Base-by-base conservation (phyloP, 2,888 invertebrate species). In the Platypus cylindrus region DNA sequence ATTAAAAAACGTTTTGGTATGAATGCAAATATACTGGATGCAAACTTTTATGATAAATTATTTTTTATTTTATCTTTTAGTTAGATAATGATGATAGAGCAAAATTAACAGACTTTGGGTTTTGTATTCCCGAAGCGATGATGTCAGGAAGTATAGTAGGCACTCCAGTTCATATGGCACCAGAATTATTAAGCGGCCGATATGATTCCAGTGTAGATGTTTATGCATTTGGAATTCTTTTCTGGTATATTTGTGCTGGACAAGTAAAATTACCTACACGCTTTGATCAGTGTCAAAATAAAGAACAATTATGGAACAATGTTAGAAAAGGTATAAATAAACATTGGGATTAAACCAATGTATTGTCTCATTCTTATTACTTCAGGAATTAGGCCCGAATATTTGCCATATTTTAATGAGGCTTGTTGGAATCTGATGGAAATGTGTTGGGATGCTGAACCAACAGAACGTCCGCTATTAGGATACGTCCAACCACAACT, bases 101-200 rank as follows among this genome's bases (percentile, higher is more conserved):
- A 0, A 78, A 86, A 53, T 65, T 90, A 11, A 84, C 87, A 0
- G 89, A 90, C 65, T 71, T 90, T 15, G 89, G 89, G 1, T 90
- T 90, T 65, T 89, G 87, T 54, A 83, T 87, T 43, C 84, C 85
- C 2, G 85, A 83, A 55, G 85, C 87, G 1, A 84, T 89, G 71
- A 82, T 90, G 73, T 84, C 83, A 1, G 87, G 87, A 20, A 86
- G 85, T 42, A 76, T 89, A 40, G 89, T 89, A 15, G 87, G 83
- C 28, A 83, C 83, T 3, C 90, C 89, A 0, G 82, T 86, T 38
- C 89, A 90, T 59, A 89, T 90, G 89, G 87, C 89, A 8, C 90
- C 90, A 0, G 89, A 90, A 58, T 66, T 90, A 32, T 69, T 87
- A 39, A 74, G 73, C 9, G 84, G 86, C 0, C 73, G 74, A 41